phyloP scores from a whole-genome alignment of 2,797 vertebrate species.

The Fistularia commersonii region DNA sequence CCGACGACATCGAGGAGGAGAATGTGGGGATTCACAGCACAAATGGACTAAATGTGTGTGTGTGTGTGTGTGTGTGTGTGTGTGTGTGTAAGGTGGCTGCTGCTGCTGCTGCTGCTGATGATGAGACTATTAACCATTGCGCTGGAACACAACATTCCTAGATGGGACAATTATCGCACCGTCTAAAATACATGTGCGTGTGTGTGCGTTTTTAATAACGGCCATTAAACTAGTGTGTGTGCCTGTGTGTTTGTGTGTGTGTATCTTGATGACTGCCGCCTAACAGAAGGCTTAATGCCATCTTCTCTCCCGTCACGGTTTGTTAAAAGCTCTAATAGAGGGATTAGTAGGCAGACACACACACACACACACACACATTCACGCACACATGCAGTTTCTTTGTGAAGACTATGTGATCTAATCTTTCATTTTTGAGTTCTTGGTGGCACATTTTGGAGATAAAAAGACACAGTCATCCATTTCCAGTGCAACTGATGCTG shows the following conservation, averaged over 20 bases:
- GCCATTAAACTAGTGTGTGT: too few relatives aligned
- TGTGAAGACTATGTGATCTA: too few relatives aligned
- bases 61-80: not conserved
- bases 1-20: too few relatives aligned
- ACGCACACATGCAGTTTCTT: conserved; percentile 1
- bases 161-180: conserved; percentile 33
- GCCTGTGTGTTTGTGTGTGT: conserved; percentile 22
- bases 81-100: not conserved
- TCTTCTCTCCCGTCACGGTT: conserved; percentile 30
- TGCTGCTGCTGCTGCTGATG: conserved; percentile 2
- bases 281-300: conserved; percentile 26
- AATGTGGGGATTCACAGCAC: too few relatives aligned
- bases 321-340: conserved; percentile 33
- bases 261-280: conserved; percentile 31
- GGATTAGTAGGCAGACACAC: conserved; percentile 32
- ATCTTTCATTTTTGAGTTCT: too few relatives aligned
- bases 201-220: too few relatives aligned
- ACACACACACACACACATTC: conserved; percentile 6
- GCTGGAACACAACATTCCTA: conserved; percentile 29
- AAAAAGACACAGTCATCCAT: too few relatives aligned
- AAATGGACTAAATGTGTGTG: too few relatives aligned
- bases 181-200: conserved; percentile 14
- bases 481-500: too few relatives aligned
- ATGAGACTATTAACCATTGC: conserved; percentile 39
- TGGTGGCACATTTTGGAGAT: too few relatives aligned